Conservation (phyloP, 2,797 vertebrate species). For the Hapalemur alaotrensis region DNA sequence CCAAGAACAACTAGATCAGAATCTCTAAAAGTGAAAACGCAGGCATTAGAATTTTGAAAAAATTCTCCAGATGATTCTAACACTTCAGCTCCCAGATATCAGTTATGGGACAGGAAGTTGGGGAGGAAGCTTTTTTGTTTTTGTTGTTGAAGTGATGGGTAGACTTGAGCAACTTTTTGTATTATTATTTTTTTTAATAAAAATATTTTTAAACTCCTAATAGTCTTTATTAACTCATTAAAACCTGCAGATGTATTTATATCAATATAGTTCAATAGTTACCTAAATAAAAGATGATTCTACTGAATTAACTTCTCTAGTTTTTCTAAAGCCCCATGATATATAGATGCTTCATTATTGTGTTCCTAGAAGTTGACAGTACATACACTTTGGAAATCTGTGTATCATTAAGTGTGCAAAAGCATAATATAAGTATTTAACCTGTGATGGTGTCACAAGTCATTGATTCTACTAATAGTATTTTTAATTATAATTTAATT, state of each 20-base stretch:
- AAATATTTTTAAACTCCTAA: constrained; percentile 22
- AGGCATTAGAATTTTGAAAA: background rate
- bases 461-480: background rate
- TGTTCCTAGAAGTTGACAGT: background rate
- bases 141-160: background rate
- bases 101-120: background rate
- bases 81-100: background rate
- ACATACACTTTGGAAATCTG: background rate
- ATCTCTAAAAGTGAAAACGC: background rate
- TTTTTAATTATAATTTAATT: constrained; percentile 45
- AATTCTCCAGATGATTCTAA: background rate
- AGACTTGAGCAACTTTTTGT: background rate
- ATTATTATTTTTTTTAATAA: background rate
- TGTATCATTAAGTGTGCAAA: background rate
- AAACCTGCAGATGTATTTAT: background rate
- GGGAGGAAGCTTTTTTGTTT: background rate
- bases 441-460: background rate
- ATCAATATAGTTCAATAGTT: background rate
- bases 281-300: constrained; percentile 39
- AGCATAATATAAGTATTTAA: background rate
- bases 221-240: background rate
- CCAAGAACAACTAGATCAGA: background rate
- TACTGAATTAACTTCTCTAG: background rate
- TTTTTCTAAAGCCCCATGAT: background rate
- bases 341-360: background rate